Percentiles rank a stretch among this genome's conserved stretches.
These are phyloP conservation scores for Pangasius sanitwongsei DNA, from an alignment of 2,797 vertebrate genomes.

Conservation along the genomic window DNA sequence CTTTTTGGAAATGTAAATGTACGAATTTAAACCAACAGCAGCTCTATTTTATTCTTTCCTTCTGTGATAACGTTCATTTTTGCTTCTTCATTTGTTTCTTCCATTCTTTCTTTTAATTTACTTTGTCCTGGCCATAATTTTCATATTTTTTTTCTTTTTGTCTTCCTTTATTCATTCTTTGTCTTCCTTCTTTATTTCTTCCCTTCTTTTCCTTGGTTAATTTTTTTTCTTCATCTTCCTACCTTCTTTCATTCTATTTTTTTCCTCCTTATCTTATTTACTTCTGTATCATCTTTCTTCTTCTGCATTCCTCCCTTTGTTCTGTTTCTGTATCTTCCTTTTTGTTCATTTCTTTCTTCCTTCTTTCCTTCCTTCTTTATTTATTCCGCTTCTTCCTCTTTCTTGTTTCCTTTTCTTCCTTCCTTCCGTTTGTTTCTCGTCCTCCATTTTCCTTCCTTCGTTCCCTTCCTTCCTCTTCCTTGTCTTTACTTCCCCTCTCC, in stretches of 20 bases:
- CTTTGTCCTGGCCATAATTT: neutral
- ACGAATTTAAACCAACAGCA: neutral
- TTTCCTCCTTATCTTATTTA: neutral
- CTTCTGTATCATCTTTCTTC: neutral
- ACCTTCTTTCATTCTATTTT: neutral
- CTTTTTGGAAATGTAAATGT: constrained; percentile 39
- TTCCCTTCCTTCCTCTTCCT: constrained; percentile 12
- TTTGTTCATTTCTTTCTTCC: neutral
- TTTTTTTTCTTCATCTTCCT: neutral
- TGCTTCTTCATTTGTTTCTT: neutral
- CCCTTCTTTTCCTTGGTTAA: neutral
- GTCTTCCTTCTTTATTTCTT: neutral
- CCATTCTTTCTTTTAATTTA: neutral
- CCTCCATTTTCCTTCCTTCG: neutral
- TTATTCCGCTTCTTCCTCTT: neutral
- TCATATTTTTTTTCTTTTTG: neutral
- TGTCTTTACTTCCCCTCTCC: constrained; percentile 31
- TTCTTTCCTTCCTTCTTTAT: neutral
- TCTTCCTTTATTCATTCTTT: neutral
- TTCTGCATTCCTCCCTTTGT: neutral
- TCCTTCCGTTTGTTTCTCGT: neutral
- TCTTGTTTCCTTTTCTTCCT: neutral
- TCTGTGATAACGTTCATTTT: neutral
- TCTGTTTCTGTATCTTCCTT: neutral
- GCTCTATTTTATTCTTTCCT: neutral